A percentile compares a stretch with the other conserved stretches of the same genome.
phyloP scores from a whole-genome alignment of 1,140 invertebrate genomes.

The Chrysopa pallens region DNA sequence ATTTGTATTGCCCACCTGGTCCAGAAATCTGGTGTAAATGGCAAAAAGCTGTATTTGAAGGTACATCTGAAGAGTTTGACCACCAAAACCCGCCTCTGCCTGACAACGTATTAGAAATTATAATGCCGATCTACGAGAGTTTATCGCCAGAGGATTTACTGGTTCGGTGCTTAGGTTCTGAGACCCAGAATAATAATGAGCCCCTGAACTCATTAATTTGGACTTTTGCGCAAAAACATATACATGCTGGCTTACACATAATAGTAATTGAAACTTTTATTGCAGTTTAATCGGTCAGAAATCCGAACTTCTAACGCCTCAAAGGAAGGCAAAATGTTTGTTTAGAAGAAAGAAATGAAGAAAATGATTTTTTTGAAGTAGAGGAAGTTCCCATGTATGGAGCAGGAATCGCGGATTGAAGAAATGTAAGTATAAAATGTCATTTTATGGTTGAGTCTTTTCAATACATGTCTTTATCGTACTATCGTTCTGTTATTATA shows the following conservation, averaged over 20 bases:
- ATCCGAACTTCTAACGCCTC: no score
- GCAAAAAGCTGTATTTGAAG: slow-evolving; percentile 3
- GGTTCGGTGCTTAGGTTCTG: slow-evolving; percentile 7
- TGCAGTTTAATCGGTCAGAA: no score
- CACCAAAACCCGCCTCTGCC: slow-evolving; percentile 3
- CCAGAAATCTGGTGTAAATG: slow-evolving; percentile 8
- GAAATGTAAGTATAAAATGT: no score
- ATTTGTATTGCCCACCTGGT: slow-evolving; percentile 7
- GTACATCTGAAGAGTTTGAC: not conserved
- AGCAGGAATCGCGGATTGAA: no score
- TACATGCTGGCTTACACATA: slow-evolving; percentile 3
- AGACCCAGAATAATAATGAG: slow-evolving; percentile 7
- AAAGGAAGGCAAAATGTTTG: no score
- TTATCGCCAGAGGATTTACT: slow-evolving; percentile 7
- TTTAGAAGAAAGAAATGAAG: no score
- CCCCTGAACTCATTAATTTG: slow-evolving; percentile 3
- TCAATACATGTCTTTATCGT: no score
- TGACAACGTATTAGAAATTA: not conserved
- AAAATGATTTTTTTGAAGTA: no score
- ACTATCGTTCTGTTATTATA: no score
- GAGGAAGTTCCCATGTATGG: no score
- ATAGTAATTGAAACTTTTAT: slow-evolving; percentile 3
- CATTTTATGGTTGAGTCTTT: no score
- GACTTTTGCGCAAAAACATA: slow-evolving; percentile 2
- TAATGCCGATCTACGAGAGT: slow-evolving; percentile 3